phyloP scores from a whole-genome alignment of 2,113 vertebrate genomes.

The Zingel zingel region DNA sequence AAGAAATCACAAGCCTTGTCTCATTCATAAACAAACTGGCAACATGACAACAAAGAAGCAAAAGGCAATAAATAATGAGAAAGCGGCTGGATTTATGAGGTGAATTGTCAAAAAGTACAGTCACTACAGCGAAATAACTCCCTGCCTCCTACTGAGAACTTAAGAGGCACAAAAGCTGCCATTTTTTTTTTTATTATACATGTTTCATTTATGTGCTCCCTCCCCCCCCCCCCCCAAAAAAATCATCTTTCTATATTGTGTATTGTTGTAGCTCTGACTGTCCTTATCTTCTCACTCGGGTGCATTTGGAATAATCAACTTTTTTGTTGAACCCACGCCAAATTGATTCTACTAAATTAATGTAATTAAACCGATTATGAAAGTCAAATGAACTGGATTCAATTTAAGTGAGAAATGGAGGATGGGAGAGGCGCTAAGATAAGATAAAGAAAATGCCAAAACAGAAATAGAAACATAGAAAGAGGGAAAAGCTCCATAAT shows the following conservation, averaged over 20 bases:
- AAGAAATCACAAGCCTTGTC: constrained; percentile 38
- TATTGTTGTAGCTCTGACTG: constrained; percentile 10
- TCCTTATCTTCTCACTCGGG: not conserved
- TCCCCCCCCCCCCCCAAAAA: not conserved
- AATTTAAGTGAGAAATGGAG: constrained; percentile 11
- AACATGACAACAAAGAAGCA: constrained; percentile 40
- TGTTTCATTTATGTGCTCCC: constrained; percentile 9
- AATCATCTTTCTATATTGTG: constrained; percentile 7
- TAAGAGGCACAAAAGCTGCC: constrained; percentile 23
- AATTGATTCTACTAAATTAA: constrained; percentile 37
- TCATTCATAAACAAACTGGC: constrained; percentile 44
- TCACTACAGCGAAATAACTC: constrained; percentile 44
- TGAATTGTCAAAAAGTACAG: constrained; percentile 57
- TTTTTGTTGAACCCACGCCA: constrained; percentile 23
- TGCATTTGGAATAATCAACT: constrained; percentile 23
- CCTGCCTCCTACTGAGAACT: constrained; percentile 23
- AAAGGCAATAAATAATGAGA: constrained; percentile 53
- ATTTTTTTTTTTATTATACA: constrained; percentile 24
- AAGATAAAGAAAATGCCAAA: not conserved
- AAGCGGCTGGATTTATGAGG: constrained; percentile 44
- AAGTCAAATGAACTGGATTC: constrained; percentile 47
- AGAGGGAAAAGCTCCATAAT: constrained; percentile 26
- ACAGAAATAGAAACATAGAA: constrained; percentile 1
- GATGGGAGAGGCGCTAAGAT: not conserved
- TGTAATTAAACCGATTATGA: constrained; percentile 33